Evolutionary conservation across 2,888 invertebrate species (phyloP).

Genomic region (Cotesia congregata): DNA sequence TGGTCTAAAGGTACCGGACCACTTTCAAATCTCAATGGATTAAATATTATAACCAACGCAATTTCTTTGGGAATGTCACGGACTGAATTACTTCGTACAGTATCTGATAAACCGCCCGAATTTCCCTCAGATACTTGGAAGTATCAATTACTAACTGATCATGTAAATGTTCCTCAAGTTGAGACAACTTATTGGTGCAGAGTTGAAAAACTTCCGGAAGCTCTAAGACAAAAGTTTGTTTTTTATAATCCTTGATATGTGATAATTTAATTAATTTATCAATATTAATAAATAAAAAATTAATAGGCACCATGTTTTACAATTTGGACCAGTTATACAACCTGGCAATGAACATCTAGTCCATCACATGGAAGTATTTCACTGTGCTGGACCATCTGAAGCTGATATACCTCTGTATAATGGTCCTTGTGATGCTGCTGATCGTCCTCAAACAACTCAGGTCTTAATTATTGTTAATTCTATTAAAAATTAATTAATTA

Average conservation of each 20-base stretch:
- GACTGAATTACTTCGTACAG: slow-evolving; percentile 78
- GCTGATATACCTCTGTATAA: slow-evolving; percentile 83
- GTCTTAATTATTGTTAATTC: slow-evolving; percentile 60
- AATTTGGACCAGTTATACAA: slow-evolving; percentile 91
- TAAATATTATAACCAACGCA: slow-evolving; percentile 74
- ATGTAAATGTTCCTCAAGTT: slow-evolving; percentile 81
- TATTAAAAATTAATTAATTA: no score
- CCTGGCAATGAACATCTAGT: slow-evolving; percentile 87
- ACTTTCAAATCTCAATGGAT: slow-evolving; percentile 77
- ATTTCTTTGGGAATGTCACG: slow-evolving; percentile 82
- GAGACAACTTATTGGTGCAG: slow-evolving; percentile 99
- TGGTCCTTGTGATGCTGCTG: slow-evolving; percentile 85
- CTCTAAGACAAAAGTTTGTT: slow-evolving; percentile 77
- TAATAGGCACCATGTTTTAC: slow-evolving; percentile 65
- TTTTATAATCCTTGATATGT: no score
- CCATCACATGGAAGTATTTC: slow-evolving; percentile 99
- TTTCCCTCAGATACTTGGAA: slow-evolving; percentile 72
- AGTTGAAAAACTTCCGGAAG: slow-evolving; percentile 83
- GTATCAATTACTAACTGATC: slow-evolving; percentile 76
- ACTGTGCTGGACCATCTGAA: slow-evolving; percentile 83
- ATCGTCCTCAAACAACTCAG: slow-evolving; percentile 82
- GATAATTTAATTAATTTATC: slow-evolving; percentile 2
- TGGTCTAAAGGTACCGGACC: slow-evolving; percentile 88
- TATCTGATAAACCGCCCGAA: slow-evolving; percentile 64
- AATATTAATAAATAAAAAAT: background rate